Conservation (phyloP, 2,888 invertebrate species). For the Glaucopsyche alexis region DNA sequence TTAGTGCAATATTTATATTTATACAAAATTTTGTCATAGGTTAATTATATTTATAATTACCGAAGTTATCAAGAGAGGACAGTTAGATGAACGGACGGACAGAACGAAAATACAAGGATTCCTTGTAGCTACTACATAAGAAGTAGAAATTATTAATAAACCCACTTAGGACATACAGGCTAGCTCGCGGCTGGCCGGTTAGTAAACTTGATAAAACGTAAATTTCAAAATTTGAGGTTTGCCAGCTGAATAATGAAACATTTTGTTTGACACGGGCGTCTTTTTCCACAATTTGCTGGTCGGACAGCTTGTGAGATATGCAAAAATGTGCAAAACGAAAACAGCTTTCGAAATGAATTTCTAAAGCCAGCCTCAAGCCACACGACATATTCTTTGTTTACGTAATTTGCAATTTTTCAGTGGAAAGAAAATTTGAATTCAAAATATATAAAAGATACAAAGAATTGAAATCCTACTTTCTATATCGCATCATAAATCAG, state of each 20-base stretch:
- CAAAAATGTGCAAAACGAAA: conserved; percentile 23
- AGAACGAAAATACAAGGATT: no score
- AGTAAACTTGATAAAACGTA: conserved; percentile 3
- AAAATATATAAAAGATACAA: conserved; percentile 9
- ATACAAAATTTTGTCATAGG: no score
- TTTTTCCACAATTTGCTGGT: conserved; percentile 19
- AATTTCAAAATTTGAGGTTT: background rate
- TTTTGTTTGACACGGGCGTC: conserved; percentile 1
- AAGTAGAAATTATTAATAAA: background rate
- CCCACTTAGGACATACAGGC: background rate
- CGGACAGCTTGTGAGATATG: conserved; percentile 25
- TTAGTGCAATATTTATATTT: no score
- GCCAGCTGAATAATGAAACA: background rate
- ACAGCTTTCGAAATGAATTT: conserved; percentile 23
- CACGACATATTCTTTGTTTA: conserved; percentile 13
- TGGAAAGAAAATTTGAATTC: background rate
- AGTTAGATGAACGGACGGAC: no score
- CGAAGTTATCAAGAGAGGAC: no score
- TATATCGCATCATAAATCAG: background rate
- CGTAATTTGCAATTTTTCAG: conserved; percentile 2
- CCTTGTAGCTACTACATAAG: no score
- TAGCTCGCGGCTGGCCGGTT: background rate
- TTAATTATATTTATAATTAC: no score
- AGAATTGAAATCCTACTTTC: background rate
- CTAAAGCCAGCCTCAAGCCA: background rate